Evolutionary conservation across 2,888 invertebrate species (phyloP).

Genomic region (Molorchus minor): DNA sequence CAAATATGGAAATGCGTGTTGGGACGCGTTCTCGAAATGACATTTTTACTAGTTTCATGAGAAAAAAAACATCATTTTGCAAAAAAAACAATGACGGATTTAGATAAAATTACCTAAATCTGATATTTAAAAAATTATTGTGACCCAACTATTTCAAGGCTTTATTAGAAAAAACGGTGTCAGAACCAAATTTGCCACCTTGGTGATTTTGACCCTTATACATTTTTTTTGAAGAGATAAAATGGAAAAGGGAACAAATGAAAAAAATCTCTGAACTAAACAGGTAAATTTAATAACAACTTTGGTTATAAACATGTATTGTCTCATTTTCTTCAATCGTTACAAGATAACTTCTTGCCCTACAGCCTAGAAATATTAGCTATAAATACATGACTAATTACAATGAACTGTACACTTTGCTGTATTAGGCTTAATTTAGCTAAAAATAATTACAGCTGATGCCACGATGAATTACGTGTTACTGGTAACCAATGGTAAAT

Average conservation of each 20-base stretch:
- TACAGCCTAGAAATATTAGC: slow-evolving; percentile 11
- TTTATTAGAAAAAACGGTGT: neutral
- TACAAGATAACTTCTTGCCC: slow-evolving; percentile 21
- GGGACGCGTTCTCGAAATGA: too few species aligned
- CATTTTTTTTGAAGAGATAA: too few species aligned
- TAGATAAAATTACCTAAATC: too few species aligned
- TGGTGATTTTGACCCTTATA: neutral
- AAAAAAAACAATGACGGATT: too few species aligned
- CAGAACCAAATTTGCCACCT: neutral
- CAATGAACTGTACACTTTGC: slow-evolving; percentile 19
- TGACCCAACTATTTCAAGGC: neutral
- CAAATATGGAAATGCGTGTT: too few species aligned
- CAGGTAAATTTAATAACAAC: slow-evolving; percentile 24
- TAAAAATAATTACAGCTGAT: slow-evolving; percentile 11
- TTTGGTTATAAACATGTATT: slow-evolving; percentile 40
- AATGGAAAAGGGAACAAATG: neutral
- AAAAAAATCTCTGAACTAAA: neutral
- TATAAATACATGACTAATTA: slow-evolving; percentile 9
- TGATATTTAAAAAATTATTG: too few species aligned
- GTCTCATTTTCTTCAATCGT: slow-evolving; percentile 40
- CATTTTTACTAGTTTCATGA: too few species aligned
- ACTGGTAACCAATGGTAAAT: slow-evolving; percentile 18
- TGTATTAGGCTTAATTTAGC: slow-evolving; percentile 3
- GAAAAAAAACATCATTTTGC: too few species aligned
- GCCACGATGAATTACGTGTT: slow-evolving; percentile 16